A percentile compares a stretch with the other conserved stretches of the same genome.
Evolutionary conservation across 2,797 vertebrate species (phyloP).

Genomic region (Miichthys miiuy): DNA sequence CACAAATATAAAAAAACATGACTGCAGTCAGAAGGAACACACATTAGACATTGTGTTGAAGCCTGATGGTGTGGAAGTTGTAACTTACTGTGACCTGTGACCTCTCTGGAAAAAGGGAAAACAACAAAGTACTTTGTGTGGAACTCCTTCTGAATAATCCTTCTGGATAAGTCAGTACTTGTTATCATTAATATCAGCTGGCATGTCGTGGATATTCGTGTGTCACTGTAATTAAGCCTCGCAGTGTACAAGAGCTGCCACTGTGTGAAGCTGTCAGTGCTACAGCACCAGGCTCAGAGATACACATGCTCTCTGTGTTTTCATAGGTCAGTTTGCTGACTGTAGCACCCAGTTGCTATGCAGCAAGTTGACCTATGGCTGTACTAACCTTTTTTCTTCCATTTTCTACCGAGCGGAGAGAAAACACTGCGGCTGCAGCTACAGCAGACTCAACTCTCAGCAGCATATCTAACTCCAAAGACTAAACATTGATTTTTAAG

Average conservation of each 20-base stretch:
- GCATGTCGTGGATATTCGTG: conserved; percentile 56
- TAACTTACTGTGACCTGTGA: conserved; percentile 37
- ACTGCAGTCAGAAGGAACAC: not conserved
- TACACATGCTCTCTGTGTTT: conserved; percentile 65
- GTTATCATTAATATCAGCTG: conserved; percentile 50
- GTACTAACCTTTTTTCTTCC: conserved; percentile 62
- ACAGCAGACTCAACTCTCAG: conserved; percentile 20
- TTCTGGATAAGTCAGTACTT: conserved; percentile 45
- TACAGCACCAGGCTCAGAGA: conserved; percentile 56
- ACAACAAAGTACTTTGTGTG: conserved; percentile 20
- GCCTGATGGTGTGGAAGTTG: conserved; percentile 14
- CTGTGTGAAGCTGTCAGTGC: conserved; percentile 59
- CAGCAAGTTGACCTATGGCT: conserved; percentile 76
- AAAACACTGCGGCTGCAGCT: conserved; percentile 43
- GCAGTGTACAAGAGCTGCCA: conserved; percentile 33
- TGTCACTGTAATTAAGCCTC: conserved; percentile 68
- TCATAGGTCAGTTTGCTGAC: conserved; percentile 77
- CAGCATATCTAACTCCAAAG: conserved; percentile 19
- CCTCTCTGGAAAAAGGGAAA: conserved; percentile 12
- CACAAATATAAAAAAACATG: conserved; percentile 15
- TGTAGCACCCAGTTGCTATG: conserved; percentile 78
- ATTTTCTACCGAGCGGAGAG: conserved; percentile 50
- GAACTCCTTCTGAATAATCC: conserved; percentile 9
- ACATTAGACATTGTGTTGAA: not conserved
- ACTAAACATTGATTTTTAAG: conserved; percentile 26